Evolutionary conservation across 1,140 invertebrate species (phyloP).

Genomic region (Helicorthomorpha holstii): DNA sequence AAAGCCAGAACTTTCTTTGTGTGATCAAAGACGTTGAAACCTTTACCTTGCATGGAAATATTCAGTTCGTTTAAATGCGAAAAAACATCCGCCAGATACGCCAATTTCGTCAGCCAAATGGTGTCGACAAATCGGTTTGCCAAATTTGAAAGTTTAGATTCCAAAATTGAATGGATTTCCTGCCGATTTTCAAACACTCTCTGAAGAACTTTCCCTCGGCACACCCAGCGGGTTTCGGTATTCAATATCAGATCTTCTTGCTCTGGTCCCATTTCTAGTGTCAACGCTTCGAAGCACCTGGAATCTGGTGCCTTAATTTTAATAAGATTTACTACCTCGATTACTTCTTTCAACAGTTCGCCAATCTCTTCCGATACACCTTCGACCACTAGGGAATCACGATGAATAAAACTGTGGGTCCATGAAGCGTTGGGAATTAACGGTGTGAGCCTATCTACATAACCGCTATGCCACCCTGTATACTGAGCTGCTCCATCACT

Average conservation of each 20-base stretch:
- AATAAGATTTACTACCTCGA: too few species aligned
- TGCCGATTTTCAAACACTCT: conserved; percentile 4
- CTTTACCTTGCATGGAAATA: conserved; percentile 4
- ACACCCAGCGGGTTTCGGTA: conserved; percentile 5
- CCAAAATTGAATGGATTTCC: conserved; percentile 5
- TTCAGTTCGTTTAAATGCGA: conserved; percentile 7
- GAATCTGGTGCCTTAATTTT: conserved; percentile 7
- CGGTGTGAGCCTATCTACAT: too few species aligned
- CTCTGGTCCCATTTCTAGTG: conserved; percentile 1
- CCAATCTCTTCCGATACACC: too few species aligned
- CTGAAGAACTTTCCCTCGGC: conserved; percentile 3
- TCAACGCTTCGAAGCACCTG: conserved; percentile 6
- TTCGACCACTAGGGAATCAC: too few species aligned
- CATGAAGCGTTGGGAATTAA: too few species aligned
- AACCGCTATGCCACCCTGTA: too few species aligned
- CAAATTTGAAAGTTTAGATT: too few species aligned
- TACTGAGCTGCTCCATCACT: too few species aligned
- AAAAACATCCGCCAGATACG: conserved; percentile 7
- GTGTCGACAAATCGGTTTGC: too few species aligned
- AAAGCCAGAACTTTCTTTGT: conserved; percentile 6
- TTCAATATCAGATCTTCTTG: conserved; percentile 2
- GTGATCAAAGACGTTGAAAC: conserved; percentile 3
- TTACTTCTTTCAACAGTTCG: too few species aligned
- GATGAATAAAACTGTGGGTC: too few species aligned
- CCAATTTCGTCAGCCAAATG: too few species aligned